These are phyloP conservation scores for Cassiopea xamachana DNA, from an alignment of 30 jellyfish, hydroid and myxozoan species.

Conservation along the genomic window DNA sequence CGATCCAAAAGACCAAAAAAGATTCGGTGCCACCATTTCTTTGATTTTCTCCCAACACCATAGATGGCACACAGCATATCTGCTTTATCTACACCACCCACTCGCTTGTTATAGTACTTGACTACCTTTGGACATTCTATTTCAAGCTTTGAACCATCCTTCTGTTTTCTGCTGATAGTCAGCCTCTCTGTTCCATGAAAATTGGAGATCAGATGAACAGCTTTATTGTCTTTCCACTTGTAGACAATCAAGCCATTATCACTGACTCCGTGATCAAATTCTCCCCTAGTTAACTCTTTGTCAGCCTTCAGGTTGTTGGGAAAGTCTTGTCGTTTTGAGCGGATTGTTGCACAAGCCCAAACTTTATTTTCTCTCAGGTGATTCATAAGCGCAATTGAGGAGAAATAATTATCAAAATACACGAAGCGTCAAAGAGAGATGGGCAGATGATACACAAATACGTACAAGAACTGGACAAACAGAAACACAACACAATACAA, in stretches of 20 bases:
- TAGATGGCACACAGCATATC: slow-evolving; percentile 76
- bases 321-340: slow-evolving; percentile 56
- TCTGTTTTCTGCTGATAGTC: slow-evolving; percentile 19
- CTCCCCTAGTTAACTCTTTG: slow-evolving; percentile 78
- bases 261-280: slow-evolving; percentile 38
- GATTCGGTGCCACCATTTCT: slow-evolving; percentile 85
- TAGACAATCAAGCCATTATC: slow-evolving; percentile 35
- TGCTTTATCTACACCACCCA: slow-evolving; percentile 93
- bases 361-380: background rate
- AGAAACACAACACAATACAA: too few relatives aligned
- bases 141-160: slow-evolving; percentile 55
- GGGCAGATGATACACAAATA: too few relatives aligned
- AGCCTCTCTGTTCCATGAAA: slow-evolving; percentile 57
- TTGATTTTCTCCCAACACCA: slow-evolving; percentile 75
- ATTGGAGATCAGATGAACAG: slow-evolving; percentile 69
- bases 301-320: slow-evolving; percentile 57
- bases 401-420: too few relatives aligned
- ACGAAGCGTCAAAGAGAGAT: too few relatives aligned
- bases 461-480: too few relatives aligned
- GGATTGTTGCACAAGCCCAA: slow-evolving; percentile 73
- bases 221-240: slow-evolving; percentile 76
- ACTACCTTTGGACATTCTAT: slow-evolving; percentile 61
- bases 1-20: slow-evolving; percentile 75
- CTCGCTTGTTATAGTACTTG: slow-evolving; percentile 59
- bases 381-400: background rate